phyloP scores from a whole-genome alignment of 1,140 invertebrate genomes.

The Hyles euphorbiae region DNA sequence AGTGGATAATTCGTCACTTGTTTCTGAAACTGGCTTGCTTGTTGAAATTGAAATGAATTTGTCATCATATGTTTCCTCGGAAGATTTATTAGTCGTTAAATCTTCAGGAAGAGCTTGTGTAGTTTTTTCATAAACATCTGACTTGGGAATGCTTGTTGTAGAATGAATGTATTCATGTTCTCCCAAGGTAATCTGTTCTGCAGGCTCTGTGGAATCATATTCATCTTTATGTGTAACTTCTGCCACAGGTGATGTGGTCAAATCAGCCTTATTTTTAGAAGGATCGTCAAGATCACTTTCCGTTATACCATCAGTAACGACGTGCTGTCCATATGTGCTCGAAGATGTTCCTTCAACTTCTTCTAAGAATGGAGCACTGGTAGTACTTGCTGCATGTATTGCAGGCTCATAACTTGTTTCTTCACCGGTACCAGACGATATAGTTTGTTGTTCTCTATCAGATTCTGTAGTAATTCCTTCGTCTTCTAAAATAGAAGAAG shows the following conservation, averaged over 20 bases:
- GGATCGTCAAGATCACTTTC: conserved; percentile 1
- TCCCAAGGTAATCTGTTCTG: neutral
- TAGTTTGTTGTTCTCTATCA: conserved; percentile 1
- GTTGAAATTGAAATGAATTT: neutral
- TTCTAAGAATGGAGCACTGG: conserved; percentile 10
- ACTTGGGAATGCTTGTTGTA: conserved; percentile 1
- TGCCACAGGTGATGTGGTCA: too few relatives aligned
- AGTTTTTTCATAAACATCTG: neutral
- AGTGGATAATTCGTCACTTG: neutral
- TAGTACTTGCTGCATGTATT: neutral
- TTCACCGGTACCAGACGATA: neutral
- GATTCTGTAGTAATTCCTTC: conserved; percentile 6
- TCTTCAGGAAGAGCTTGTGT: conserved; percentile 1
- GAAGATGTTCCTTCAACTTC: conserved; percentile 19
- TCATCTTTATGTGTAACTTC: too few relatives aligned
- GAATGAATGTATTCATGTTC: neutral
- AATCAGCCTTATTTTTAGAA: neutral
- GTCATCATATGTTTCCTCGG: neutral
- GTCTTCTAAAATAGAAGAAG: conserved; percentile 1
- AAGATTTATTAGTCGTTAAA: conserved; percentile 2
- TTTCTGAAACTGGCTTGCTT: neutral
- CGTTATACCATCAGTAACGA: conserved; percentile 7
- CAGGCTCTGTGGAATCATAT: neutral
- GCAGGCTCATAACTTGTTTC: too few relatives aligned
- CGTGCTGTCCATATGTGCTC: conserved; percentile 10